These are phyloP conservation scores for Ophion costatus DNA, from an alignment of 2,888 invertebrate genomes.

Conservation along the genomic window DNA sequence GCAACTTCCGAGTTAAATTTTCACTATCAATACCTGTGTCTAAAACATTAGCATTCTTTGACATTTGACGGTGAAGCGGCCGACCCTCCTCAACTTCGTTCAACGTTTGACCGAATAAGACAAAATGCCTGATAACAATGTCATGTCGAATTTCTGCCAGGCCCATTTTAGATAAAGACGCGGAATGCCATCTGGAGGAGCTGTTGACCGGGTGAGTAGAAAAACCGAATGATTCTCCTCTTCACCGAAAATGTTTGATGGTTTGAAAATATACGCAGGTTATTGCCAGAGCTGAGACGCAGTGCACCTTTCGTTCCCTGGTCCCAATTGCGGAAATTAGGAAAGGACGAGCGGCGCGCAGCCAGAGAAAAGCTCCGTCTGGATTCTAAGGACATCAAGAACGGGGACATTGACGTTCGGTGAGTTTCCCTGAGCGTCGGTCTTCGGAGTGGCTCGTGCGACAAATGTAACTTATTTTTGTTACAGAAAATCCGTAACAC, in stretches of 20 bases:
- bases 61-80: too few relatives aligned
- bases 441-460: too few relatives aligned
- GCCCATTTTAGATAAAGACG: conserved; percentile 74
- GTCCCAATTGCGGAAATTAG: conserved; percentile 73
- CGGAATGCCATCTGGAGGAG: conserved; percentile 67
- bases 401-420: neutral
- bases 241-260: conserved; percentile 13
- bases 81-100: neutral
- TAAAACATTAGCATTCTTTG: too few relatives aligned
- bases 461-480: neutral
- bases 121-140: neutral
- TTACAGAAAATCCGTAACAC: conserved; percentile 72
- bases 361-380: conserved; percentile 66
- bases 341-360: conserved; percentile 73
- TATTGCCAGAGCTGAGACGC: conserved; percentile 71
- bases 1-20: too few relatives aligned
- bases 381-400: neutral
- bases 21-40: too few relatives aligned
- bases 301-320: conserved; percentile 69
- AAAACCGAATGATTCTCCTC: conserved; percentile 1
- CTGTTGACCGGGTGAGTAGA: conserved; percentile 74
- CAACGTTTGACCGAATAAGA: neutral
- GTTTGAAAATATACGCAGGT: conserved; percentile 66
- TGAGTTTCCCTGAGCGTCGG: neutral
- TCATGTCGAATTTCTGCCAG: conserved; percentile 67